These are phyloP conservation scores for Archips crataeganus DNA, from an alignment of 2,888 invertebrate genomes.

Conservation along the genomic window DNA sequence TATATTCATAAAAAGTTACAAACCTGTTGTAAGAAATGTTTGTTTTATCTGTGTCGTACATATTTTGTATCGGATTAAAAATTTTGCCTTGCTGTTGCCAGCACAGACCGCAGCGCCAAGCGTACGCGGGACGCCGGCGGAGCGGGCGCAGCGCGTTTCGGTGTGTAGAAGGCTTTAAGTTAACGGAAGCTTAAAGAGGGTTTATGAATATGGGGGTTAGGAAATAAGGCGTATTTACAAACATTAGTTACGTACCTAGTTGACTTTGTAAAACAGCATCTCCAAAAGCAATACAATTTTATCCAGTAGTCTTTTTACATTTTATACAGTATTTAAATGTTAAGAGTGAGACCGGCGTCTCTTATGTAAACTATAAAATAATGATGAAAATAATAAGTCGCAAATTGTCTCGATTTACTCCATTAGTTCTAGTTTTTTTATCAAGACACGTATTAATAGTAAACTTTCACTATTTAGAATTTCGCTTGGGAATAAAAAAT, in stretches of 20 bases:
- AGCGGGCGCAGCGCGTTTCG: no score
- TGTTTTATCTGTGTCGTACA: no score
- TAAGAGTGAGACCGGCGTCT: not conserved
- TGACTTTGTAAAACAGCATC: not conserved
- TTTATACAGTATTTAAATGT: conserved; percentile 2
- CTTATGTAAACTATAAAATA: not conserved
- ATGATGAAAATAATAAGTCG: not conserved
- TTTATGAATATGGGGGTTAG: not conserved
- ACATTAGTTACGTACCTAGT: not conserved
- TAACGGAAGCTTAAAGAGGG: not conserved
- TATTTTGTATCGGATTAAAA: no score
- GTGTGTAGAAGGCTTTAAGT: no score
- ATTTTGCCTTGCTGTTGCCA: no score
- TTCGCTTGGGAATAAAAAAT: not conserved
- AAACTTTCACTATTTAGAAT: not conserved
- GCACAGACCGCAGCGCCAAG: no score
- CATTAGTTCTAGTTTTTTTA: not conserved
- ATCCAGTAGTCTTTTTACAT: conserved; percentile 15
- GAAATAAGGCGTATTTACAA: not conserved
- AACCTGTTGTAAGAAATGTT: no score
- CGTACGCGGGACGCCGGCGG: no score
- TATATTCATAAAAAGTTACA: not conserved
- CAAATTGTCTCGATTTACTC: not conserved
- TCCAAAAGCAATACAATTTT: not conserved
- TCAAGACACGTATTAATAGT: not conserved